Conservation (phyloP, 1,140 invertebrate species). For the Luehdorfia chinensis region DNA sequence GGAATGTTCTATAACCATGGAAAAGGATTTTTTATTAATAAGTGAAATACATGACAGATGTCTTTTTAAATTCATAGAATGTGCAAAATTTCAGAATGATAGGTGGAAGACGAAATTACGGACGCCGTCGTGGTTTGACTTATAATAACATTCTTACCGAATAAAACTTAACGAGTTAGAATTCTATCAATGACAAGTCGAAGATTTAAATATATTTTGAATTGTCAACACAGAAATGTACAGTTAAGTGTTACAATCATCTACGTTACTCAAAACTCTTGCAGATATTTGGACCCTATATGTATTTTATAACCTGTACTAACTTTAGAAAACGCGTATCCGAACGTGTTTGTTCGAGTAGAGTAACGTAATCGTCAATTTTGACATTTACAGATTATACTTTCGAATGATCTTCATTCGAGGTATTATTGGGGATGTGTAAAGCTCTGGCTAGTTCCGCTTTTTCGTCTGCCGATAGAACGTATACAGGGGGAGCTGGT, state of each 20-base stretch:
- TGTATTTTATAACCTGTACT: constrained; percentile 38
- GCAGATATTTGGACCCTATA: constrained; percentile 43
- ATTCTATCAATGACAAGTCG: constrained; percentile 4
- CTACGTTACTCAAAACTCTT: constrained; percentile 39
- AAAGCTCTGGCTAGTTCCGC: constrained; percentile 65
- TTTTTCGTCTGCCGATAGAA: constrained; percentile 76
- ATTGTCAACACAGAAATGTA: constrained; percentile 4
- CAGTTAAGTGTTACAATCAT: constrained; percentile 14
- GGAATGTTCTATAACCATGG: too few species aligned
- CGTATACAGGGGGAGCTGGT: constrained; percentile 76
- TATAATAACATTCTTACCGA: background rate
- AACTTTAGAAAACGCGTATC: constrained; percentile 27
- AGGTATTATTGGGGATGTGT: constrained; percentile 40
- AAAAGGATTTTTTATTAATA: too few species aligned
- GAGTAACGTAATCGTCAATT: constrained; percentile 16
- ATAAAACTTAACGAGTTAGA: background rate
- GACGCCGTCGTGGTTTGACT: constrained; percentile 2
- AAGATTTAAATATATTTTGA: background rate
- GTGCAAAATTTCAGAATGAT: background rate
- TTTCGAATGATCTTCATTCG: constrained; percentile 50
- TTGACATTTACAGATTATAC: constrained; percentile 35
- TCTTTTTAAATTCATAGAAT: too few species aligned
- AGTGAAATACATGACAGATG: too few species aligned
- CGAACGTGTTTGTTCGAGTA: background rate
- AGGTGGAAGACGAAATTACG: constrained; percentile 16